These are phyloP conservation scores for Virgularia gustaviana DNA, from an alignment of 92 coral and sea anemone species.

Conservation along the genomic window DNA sequence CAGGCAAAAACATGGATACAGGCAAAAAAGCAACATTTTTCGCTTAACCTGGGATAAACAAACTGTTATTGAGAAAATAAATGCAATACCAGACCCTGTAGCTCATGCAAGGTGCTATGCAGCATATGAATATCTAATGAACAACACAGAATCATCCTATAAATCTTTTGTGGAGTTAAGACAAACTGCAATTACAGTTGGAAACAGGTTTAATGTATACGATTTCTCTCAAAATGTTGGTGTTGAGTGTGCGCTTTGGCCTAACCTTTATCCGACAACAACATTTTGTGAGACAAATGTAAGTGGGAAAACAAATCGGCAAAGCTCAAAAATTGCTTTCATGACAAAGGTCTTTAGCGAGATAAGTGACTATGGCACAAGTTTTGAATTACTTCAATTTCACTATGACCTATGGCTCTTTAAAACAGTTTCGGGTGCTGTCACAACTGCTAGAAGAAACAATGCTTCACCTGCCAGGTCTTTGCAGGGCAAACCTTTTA, in stretches of 20 bases:
- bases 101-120: background rate
- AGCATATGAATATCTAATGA: conserved; percentile 14
- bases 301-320: conserved; percentile 18
- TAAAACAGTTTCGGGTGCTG: conserved; percentile 24
- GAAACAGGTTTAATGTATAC: conserved; percentile 16
- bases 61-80: background rate
- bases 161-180: background rate
- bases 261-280: conserved; percentile 32
- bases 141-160: background rate
- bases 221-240: conserved; percentile 18
- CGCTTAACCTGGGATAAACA: background rate
- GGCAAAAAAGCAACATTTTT: conserved; percentile 20
- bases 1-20: conserved; percentile 7
- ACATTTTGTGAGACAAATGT: conserved; percentile 42
- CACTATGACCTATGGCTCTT: conserved; percentile 19
- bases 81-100: background rate
- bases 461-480: background rate
- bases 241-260: conserved; percentile 49
- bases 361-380: too few species aligned
- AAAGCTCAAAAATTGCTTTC: conserved; percentile 30
- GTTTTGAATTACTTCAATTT: background rate
- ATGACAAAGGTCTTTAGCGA: conserved; percentile 2
- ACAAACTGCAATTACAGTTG: background rate
- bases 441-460: background rate
- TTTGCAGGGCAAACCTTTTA: background rate